phyloP scores from a whole-genome alignment of 2,797 vertebrate species.

The Fistularia commersonii region DNA sequence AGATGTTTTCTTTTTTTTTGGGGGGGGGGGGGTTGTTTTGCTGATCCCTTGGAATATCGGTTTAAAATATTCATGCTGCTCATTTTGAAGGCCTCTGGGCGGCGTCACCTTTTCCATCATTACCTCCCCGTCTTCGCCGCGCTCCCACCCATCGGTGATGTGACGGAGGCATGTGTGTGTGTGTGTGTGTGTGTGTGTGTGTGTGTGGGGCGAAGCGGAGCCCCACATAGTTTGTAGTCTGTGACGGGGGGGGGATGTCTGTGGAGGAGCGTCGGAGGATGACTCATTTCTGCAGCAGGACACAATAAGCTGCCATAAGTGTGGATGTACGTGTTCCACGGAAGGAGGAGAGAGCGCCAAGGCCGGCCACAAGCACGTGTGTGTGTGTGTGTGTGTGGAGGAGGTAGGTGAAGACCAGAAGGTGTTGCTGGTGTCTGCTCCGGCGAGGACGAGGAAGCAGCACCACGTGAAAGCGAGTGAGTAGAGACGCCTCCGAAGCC shows the following conservation, averaged over 20 bases:
- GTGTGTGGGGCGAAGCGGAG: slow-evolving; percentile 46
- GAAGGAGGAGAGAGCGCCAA: background rate
- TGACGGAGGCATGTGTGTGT: too few relatives aligned
- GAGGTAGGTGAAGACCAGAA: slow-evolving; percentile 49
- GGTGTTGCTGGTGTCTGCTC: slow-evolving; percentile 47
- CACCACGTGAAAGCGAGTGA: slow-evolving; percentile 59
- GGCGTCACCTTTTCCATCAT: slow-evolving; percentile 48
- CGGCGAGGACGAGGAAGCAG: slow-evolving; percentile 60
- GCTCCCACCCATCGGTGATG: slow-evolving; percentile 23
- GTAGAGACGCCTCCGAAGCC: slow-evolving; percentile 52
- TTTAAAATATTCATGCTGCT: slow-evolving; percentile 72
- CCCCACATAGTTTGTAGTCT: slow-evolving; percentile 54
- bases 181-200: too few relatives aligned
- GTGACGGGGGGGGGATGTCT: slow-evolving; percentile 69
- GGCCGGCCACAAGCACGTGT: background rate
- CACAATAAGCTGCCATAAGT: slow-evolving; percentile 63
- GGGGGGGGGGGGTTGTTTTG: background rate
- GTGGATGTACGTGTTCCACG: slow-evolving; percentile 43
- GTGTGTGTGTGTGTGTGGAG: slow-evolving; percentile 21
- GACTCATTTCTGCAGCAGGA: slow-evolving; percentile 80
- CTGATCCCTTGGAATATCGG: background rate
- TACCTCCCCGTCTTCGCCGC: slow-evolving; percentile 20
- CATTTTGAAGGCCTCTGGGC: slow-evolving; percentile 56
- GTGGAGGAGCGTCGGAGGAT: slow-evolving; percentile 72
- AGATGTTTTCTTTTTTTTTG: too few relatives aligned